A percentile compares a stretch with the other conserved stretches of the same genome.
These are phyloP conservation scores for Troglohyphantes excavatus DNA, from an alignment of 2,888 invertebrate genomes.

Conservation along the genomic window DNA sequence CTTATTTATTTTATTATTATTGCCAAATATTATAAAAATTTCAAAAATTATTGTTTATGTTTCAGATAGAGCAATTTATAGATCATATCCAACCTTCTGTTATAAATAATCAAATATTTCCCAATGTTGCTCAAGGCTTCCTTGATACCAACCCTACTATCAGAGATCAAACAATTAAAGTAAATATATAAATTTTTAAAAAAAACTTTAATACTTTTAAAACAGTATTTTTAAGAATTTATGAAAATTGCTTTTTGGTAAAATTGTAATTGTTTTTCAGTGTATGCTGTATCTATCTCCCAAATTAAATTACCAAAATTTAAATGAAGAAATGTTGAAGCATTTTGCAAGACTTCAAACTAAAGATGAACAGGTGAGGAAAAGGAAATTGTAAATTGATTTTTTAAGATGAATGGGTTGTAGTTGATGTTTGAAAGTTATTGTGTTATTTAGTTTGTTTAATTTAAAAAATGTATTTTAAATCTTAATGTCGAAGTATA, in stretches of 20 bases:
- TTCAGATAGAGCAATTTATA: constrained; percentile 89
- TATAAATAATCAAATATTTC: constrained; percentile 97
- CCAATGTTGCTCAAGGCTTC: constrained; percentile 96
- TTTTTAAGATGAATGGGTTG: neutral
- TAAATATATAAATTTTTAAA: constrained; percentile 82
- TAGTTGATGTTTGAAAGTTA: neutral
- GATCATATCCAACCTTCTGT: constrained; percentile 85
- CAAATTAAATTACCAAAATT: constrained; percentile 97
- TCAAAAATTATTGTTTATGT: neutral
- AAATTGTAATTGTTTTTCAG: constrained; percentile 83
- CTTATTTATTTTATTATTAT: too few species aligned
- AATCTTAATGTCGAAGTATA: neutral
- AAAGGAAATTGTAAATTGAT: neutral
- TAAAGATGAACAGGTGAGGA: constrained; percentile 93
- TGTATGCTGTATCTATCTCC: constrained; percentile 97
- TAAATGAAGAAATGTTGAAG: constrained; percentile 96
- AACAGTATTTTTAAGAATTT: neutral
- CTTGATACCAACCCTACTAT: constrained; percentile 98
- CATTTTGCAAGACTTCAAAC: constrained; percentile 98
- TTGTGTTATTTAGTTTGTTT: neutral
- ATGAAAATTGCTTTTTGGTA: neutral
- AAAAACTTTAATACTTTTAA: neutral
- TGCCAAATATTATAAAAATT: too few species aligned
- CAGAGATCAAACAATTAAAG: constrained; percentile 98
- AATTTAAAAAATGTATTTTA: neutral